Evolutionary conservation across 2,113 vertebrate species (phyloP), one percentile per base, ranked within the genome.

Genomic region (Barnardius zonarius): DNA sequence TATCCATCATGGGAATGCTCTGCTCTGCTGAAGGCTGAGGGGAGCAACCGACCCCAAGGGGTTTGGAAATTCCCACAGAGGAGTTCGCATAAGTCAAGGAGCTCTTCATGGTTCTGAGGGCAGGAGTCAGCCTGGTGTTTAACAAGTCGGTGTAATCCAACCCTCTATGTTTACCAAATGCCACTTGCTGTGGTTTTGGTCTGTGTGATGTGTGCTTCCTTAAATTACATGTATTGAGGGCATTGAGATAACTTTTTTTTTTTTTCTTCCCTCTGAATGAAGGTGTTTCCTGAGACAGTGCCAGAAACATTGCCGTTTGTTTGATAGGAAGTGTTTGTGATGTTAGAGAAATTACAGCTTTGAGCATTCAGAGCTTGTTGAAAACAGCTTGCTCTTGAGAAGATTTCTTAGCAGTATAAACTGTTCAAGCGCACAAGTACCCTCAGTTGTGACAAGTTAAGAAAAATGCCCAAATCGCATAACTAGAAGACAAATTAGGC

Each of bases 261-360:
- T 49, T 52, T 35, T 37, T 44, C 9, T 13, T 24, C 35, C 41
- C 57, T 9, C 1, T 51, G 81, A 81, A 84, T 48, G 95, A 96
- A 86, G 79, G 46, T 92, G 70, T 92, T 95, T 91, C 95, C 86
- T 88, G 64, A 89, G 81, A 52, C 69, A 37, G 33, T 68, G 86
- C 92, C 86, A 92, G 85, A 83, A 89, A 54, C 39, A 37, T 31
- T 88, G 75, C 57, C 2, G 1, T 73, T 82, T 87, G 91, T 97
- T 95, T 89, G 68, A 27, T 94, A 87, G 90, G 93, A 96, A 93
- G 41, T n/a, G 68, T 76, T 82, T 72, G 51, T 88, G 83, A 88
- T 88, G 55, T 95, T 46, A 75, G 68, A 90, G 83, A 86, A 94
- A 61, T 75, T 27, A 67, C 55, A 83, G 80, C 73, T 90, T 84